Percentiles rank a stretch among this genome's conserved stretches.
phyloP scores from a whole-genome alignment of 2,888 invertebrate species.

The Ornithoptera alexandrae region DNA sequence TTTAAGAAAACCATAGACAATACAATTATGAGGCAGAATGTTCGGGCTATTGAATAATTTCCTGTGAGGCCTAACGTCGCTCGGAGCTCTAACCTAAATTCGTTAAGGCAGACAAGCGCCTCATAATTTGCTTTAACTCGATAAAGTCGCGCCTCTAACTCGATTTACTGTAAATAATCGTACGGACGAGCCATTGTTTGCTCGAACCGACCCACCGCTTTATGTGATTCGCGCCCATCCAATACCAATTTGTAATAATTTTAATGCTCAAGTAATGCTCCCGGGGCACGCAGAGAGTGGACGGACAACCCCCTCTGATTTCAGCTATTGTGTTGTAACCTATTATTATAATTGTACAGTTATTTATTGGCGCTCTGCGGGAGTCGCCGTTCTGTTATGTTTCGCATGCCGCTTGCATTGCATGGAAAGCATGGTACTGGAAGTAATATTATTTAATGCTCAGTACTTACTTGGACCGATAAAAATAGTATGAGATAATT shows the following conservation, averaged over 20 bases:
- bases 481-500: constrained; percentile 8
- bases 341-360: constrained; percentile 60
- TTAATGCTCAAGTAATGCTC: constrained; percentile 62
- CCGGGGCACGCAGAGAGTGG: constrained; percentile 39
- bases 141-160: constrained; percentile 60
- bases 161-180: constrained; percentile 60
- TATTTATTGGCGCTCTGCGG: constrained; percentile 56
- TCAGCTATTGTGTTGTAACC: constrained; percentile 54
- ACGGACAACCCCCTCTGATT: constrained; percentile 46
- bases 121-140: constrained; percentile 70
- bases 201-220: constrained; percentile 33
- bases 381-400: constrained; percentile 44
- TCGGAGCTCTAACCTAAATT: constrained; percentile 43
- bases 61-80: constrained; percentile 28
- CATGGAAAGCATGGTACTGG: constrained; percentile 27
- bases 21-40: constrained; percentile 19
- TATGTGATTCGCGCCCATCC: constrained; percentile 65
- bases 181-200: constrained; percentile 51
- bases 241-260: constrained; percentile 71
- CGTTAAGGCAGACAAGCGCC: constrained; percentile 59
- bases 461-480: constrained; percentile 1
- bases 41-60: constrained; percentile 39
- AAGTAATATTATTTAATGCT: constrained; percentile 30
- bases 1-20: constrained; percentile 11
- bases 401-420: constrained; percentile 40